These are phyloP conservation scores for Melipona bicolor DNA, from an alignment of 2,888 invertebrate genomes.

Conservation along the genomic window DNA sequence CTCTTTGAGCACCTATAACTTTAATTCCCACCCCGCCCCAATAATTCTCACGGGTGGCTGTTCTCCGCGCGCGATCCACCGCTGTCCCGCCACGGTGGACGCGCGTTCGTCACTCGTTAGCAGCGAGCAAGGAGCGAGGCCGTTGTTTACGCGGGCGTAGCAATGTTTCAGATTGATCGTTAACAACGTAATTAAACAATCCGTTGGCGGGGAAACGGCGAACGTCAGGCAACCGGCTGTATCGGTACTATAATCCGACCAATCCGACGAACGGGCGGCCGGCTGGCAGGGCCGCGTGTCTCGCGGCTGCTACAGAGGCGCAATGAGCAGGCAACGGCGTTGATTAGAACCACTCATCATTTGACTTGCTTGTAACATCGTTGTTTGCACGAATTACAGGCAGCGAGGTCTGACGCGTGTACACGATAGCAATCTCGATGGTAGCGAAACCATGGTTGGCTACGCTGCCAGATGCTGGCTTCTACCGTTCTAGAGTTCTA, in stretches of 20 bases:
- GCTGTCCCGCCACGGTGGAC: not conserved
- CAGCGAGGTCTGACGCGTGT: constrained; percentile 13
- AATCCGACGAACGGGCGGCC: constrained; percentile 37
- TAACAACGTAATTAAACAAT: constrained; percentile 77
- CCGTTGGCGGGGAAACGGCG: constrained; percentile 68
- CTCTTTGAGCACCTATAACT: constrained; percentile 5
- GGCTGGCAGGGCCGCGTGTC: constrained; percentile 40
- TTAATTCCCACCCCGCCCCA: not conserved
- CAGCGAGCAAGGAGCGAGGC: constrained; percentile 50
- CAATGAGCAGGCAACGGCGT: constrained; percentile 61
- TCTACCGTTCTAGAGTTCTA: constrained; percentile 43
- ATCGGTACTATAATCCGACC: constrained; percentile 54
- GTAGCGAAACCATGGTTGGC: constrained; percentile 7
- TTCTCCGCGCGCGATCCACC: not conserved
- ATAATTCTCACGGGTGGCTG: not conserved
- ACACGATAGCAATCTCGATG: constrained; percentile 41
- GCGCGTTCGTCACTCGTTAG: constrained; percentile 49
- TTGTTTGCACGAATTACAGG: constrained; percentile 63
- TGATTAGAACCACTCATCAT: constrained; percentile 78
- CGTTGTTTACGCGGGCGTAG: constrained; percentile 48
- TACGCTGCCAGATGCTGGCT: constrained; percentile 29
- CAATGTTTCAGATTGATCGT: constrained; percentile 66
- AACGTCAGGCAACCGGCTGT: constrained; percentile 24
- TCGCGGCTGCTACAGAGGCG: constrained; percentile 30
- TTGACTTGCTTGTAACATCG: constrained; percentile 64